Percentiles rank a stretch among this genome's conserved stretches.
These are phyloP conservation scores for Chironomus striatipennis DNA, from an alignment of 1,140 invertebrate genomes.

Conservation along the genomic window DNA sequence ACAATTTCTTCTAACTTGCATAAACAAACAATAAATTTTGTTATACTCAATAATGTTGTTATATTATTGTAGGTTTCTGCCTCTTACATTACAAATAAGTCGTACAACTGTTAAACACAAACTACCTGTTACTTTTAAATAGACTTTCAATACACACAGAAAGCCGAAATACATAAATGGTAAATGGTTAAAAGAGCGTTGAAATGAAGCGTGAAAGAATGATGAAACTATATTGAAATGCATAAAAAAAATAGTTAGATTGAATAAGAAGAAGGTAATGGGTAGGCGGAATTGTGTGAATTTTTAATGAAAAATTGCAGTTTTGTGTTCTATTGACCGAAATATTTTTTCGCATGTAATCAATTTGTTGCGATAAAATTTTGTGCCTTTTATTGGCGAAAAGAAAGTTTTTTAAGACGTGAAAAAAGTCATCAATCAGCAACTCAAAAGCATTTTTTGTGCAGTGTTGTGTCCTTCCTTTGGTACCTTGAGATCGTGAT, in stretches of 20 bases:
- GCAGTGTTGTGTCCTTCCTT: no score
- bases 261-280: background rate
- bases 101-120: conserved; percentile 12
- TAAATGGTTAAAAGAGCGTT: background rate
- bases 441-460: no score
- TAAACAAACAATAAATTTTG: background rate
- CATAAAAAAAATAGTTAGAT: background rate
- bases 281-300: background rate
- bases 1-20: background rate
- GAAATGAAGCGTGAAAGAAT: background rate
- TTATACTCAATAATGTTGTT: no score
- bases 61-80: no score
- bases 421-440: no score
- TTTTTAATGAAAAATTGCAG: background rate
- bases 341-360: background rate
- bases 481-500: no score
- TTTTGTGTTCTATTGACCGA: background rate
- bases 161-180: background rate
- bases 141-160: no score
- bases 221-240: background rate
- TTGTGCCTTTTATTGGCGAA: background rate
- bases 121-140: conserved; percentile 7
- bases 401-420: background rate
- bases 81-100: background rate
- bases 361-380: background rate